Evolutionary conservation across 2,113 vertebrate species (phyloP).

Genomic region (Danionella cerebrum): DNA sequence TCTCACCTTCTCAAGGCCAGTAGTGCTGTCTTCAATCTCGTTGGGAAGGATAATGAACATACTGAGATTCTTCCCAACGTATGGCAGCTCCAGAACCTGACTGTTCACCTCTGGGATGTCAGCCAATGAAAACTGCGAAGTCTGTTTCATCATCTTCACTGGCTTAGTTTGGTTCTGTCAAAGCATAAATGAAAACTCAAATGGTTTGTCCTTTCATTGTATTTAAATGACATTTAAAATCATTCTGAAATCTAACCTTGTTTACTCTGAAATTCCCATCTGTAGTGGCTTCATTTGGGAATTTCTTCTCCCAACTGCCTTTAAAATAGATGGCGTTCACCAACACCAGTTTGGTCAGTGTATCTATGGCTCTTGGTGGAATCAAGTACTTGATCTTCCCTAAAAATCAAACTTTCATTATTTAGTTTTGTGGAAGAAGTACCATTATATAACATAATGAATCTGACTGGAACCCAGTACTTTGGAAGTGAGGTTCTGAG

Average conservation of each 20-base stretch:
- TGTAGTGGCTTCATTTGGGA: constrained; percentile 52
- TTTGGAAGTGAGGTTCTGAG: too few relatives aligned
- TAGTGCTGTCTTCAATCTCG: constrained; percentile 68
- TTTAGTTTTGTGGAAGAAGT: too few relatives aligned
- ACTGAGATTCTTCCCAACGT: constrained; percentile 81
- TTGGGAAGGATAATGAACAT: constrained; percentile 87
- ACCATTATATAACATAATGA: too few relatives aligned
- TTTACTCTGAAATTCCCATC: constrained; percentile 61
- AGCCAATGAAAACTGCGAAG: constrained; percentile 62
- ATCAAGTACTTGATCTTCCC: constrained; percentile 82
- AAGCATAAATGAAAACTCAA: neutral
- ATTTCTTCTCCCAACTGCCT: constrained; percentile 77
- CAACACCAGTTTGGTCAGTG: constrained; percentile 69
- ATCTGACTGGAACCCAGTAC: too few relatives aligned
- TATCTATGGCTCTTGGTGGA: constrained; percentile 54
- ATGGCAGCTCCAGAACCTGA: constrained; percentile 83
- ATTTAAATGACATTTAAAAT: neutral
- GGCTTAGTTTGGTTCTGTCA: constrained; percentile 73
- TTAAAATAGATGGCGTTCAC: constrained; percentile 96
- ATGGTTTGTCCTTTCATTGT: neutral
- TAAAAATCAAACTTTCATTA: constrained; percentile 30
- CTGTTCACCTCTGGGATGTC: constrained; percentile 62
- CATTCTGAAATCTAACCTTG: constrained; percentile 44
- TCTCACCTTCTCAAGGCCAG: constrained; percentile 82
- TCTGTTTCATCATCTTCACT: constrained; percentile 81